Percentiles rank a stretch among this genome's conserved stretches.
These are phyloP conservation scores for Brachypalpus laphriformis DNA, from an alignment of 2,888 invertebrate genomes.

Conservation along the genomic window DNA sequence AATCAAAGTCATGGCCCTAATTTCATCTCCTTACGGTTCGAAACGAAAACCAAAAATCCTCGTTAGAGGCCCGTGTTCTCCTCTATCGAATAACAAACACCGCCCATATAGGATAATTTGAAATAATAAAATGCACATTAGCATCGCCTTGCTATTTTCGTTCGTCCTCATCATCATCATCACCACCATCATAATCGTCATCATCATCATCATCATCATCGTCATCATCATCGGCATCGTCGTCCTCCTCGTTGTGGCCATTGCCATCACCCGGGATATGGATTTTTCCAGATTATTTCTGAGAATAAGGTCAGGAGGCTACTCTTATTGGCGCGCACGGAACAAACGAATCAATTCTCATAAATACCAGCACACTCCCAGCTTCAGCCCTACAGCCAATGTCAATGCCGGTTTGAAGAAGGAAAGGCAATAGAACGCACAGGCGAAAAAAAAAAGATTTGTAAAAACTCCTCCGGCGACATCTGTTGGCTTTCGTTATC, in stretches of 20 bases:
- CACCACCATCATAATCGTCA: neutral
- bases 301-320: conserved; percentile 35
- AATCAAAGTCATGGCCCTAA: conserved; percentile 59
- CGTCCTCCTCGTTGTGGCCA: neutral
- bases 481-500: conserved; percentile 64
- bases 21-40: conserved; percentile 35
- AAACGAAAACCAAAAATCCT: neutral
- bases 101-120: conserved; percentile 61
- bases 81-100: conserved; percentile 17
- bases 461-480: conserved; percentile 34
- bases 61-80: neutral
- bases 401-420: conserved; percentile 26
- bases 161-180: conserved; percentile 1
- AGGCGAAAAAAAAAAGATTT: neutral
- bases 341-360: conserved; percentile 46
- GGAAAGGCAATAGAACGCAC: too few relatives aligned
- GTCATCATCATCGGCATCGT: conserved; percentile 8
- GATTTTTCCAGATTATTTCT: conserved; percentile 37
- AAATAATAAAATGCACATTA: conserved; percentile 71
- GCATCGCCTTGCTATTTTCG: conserved; percentile 51
- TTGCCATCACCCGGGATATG: conserved; percentile 37
- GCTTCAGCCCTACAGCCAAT: neutral
- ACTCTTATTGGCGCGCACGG: conserved; percentile 4
- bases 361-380: conserved; percentile 21
- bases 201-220: conserved; percentile 2